These are phyloP conservation scores for Fopius arisanus DNA, from an alignment of 1,140 invertebrate species.

Conservation along the genomic window DNA sequence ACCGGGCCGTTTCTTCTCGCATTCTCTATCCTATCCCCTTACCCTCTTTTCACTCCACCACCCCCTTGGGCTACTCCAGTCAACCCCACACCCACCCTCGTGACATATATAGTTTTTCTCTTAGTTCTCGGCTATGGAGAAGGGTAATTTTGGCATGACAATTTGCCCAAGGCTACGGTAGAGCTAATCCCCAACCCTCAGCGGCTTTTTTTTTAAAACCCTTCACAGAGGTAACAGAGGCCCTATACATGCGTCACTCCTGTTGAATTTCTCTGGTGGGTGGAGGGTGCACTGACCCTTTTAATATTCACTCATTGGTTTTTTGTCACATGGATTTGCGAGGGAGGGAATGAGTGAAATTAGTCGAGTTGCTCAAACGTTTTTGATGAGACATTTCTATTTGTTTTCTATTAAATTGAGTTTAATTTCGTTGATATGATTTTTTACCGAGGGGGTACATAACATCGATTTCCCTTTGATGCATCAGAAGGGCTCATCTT, in stretches of 20 bases:
- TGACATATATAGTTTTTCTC: constrained; percentile 7
- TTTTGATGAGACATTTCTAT: too few relatives aligned
- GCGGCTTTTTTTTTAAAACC: not conserved
- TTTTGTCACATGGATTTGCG: not conserved
- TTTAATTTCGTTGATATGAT: too few relatives aligned
- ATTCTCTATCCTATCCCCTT: not conserved
- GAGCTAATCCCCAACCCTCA: constrained; percentile 32
- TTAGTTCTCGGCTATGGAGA: constrained; percentile 10
- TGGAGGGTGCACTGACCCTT: not conserved
- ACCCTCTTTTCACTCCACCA: not conserved
- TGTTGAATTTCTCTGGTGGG: not conserved
- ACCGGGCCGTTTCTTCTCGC: constrained; percentile 21
- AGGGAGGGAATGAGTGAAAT: too few relatives aligned
- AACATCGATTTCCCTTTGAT: too few relatives aligned
- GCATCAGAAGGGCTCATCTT: too few relatives aligned
- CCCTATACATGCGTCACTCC: not conserved
- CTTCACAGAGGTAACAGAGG: not conserved
- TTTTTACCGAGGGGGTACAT: too few relatives aligned
- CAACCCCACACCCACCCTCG: constrained; percentile 7
- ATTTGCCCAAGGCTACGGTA: constrained; percentile 29
- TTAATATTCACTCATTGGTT: not conserved
- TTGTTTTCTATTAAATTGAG: too few relatives aligned
- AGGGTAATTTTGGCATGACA: constrained; percentile 32
- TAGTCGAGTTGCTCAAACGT: too few relatives aligned
- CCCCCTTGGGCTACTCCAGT: constrained; percentile 23